Evolutionary conservation across 2,797 vertebrate species (phyloP), one percentile per base, ranked within the genome.

Genomic region (Brachyrhaphis roseni): DNA sequence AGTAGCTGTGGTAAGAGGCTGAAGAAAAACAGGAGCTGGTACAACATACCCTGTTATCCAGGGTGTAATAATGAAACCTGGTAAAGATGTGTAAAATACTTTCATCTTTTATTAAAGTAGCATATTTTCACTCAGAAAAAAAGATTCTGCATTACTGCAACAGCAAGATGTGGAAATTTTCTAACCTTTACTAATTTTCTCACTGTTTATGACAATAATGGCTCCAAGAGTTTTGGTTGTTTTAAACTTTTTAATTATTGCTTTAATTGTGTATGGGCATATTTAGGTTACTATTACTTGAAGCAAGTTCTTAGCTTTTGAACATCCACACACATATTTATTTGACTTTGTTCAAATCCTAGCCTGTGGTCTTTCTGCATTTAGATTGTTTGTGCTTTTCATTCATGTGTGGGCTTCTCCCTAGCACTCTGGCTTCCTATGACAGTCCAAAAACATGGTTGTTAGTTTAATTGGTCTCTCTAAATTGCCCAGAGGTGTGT

Each of bases 1-100:
- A 20, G 18, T 89, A 84, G 81, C 82, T 78, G 80, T 64, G 86
- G 59, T 66, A 79, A 31, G 46, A 76, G 79, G 88, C 87, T 85
- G 87, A 84, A 87, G 77, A 49, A 39, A 16, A 64, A 15, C 53
- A 49, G 77, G 77, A 84, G 77, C 4, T 75, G 47, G 47, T 80
- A 70, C 59, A n/a, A 20, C 70, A 53, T 75, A 41, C 64, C 74
- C 53, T 53, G 23, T 78, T 71, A 78, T 49, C 81, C 57, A 72
- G 23, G 11, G 26, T 43, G 1, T 45, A 70, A 45, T 23, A 31
- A 74, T 3, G 11, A 57, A 5, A n/a, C 26, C 34, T 39, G 8
- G 62, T 39, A 39, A 66, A 36, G 34, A 39, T 39, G 28, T 18
- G 62, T 18, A 10, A 39, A 66, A 66, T 23, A 66, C 18, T 18